Conservation (phyloP, 1,140 invertebrate genomes). For the Rhopalosiphum padi region DNA sequence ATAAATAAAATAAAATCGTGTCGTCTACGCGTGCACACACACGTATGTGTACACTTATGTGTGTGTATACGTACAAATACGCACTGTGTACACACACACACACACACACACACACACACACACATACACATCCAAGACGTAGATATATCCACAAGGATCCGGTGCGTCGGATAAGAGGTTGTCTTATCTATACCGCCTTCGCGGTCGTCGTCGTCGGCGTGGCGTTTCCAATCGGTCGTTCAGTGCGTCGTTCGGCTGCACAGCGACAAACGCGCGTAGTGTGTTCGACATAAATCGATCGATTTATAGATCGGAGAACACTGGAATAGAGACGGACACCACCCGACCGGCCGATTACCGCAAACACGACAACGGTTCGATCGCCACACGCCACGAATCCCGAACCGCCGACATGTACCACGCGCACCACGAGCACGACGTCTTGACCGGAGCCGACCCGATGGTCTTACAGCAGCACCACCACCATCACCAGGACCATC, state of each 20-base stretch:
- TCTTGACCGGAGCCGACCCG: conserved; percentile 30
- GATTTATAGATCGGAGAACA: not conserved
- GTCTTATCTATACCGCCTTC: conserved; percentile 30
- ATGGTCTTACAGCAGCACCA: conserved; percentile 46
- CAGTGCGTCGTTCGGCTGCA: not conserved
- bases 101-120: not conserved
- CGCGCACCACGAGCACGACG: conserved; percentile 41
- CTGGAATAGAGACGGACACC: not conserved
- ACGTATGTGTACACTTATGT: not conserved
- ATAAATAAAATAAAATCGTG: not conserved
- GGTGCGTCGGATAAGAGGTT: conserved; percentile 34
- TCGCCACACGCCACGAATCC: not conserved
- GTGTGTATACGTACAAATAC: not conserved
- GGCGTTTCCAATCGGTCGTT: not conserved
- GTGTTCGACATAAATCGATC: not conserved
- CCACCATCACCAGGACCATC: conserved; percentile 21
- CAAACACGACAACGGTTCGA: not conserved
- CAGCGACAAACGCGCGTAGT: not conserved
- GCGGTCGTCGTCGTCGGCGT: not conserved
- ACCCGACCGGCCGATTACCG: not conserved
- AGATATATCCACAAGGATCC: conserved; percentile 28
- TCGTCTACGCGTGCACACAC: not conserved
- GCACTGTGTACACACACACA: not conserved
- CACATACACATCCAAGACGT: not conserved
- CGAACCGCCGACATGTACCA: conserved; percentile 21